These are phyloP conservation scores for Cantharis rufa DNA, from an alignment of 2,888 invertebrate genomes.

Conservation along the genomic window DNA sequence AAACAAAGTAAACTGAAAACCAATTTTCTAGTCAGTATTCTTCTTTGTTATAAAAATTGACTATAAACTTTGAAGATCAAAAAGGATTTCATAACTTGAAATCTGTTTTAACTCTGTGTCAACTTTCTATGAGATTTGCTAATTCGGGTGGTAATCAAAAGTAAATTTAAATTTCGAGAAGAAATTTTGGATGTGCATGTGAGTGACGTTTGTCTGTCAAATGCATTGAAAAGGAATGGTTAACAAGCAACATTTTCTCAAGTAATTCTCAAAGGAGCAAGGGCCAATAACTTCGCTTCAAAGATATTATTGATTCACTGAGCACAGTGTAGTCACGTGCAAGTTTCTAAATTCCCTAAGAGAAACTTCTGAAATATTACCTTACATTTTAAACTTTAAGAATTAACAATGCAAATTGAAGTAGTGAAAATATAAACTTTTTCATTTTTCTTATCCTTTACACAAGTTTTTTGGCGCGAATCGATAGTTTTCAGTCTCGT, in stretches of 20 bases:
- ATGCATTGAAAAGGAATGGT: conserved; percentile 22
- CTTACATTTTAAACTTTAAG: conserved; percentile 24
- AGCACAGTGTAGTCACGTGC: conserved; percentile 28
- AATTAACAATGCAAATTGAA: conserved; percentile 29
- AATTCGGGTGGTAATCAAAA: background rate
- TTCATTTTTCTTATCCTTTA: background rate
- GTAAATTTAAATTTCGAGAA: background rate
- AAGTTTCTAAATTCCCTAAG: conserved; percentile 29
- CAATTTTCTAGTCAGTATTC: background rate
- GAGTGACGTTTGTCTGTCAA: conserved; percentile 26
- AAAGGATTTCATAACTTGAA: background rate
- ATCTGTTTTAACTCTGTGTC: background rate
- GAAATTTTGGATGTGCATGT: conserved; percentile 7
- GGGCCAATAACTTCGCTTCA: conserved; percentile 26
- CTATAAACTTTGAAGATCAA: background rate
- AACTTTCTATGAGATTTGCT: background rate
- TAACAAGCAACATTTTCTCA: conserved; percentile 25
- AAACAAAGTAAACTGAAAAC: background rate
- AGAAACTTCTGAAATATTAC: conserved; percentile 26
- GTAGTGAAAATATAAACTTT: background rate
- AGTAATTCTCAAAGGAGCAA: conserved; percentile 23
- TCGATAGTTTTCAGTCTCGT: background rate
- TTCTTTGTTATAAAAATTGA: background rate
- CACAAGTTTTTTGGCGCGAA: background rate
- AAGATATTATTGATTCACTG: conserved; percentile 29